These are phyloP conservation scores for Solenopsis invicta DNA, from an alignment of 1,140 invertebrate species.

Conservation along the genomic window DNA sequence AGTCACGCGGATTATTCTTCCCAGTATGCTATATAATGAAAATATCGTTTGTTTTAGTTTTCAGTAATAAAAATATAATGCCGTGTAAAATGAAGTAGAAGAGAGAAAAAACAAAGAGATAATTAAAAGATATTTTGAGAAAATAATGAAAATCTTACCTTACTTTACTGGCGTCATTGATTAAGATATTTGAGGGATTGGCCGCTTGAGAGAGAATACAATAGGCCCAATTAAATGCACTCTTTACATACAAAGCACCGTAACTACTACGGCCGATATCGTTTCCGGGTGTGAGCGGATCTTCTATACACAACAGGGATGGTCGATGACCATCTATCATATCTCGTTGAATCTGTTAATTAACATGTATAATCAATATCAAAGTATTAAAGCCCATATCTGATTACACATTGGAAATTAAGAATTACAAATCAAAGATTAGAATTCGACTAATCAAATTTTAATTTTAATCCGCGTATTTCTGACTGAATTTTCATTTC, in stretches of 20 bases:
- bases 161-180: conserved; percentile 87
- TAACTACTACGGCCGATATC: conserved; percentile 99
- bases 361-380: neutral
- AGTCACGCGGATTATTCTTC: conserved; percentile 96
- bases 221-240: conserved; percentile 98
- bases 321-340: conserved; percentile 97
- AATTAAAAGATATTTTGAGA: neutral
- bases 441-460: no score
- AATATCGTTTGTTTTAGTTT: conserved; percentile 42
- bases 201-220: conserved; percentile 94
- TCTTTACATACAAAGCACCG: conserved; percentile 95
- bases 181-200: conserved; percentile 88
- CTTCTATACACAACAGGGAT: conserved; percentile 98
- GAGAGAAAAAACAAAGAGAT: no score
- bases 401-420: no score
- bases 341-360: conserved; percentile 91
- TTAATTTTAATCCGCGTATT: no score
- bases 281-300: conserved; percentile 97
- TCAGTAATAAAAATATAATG: neutral
- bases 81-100: conserved; percentile 3
- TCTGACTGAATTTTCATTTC: no score
- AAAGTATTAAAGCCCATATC: neutral
- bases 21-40: conserved; percentile 90
- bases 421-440: no score
- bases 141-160: conserved; percentile 81